Evolutionary conservation across 2,113 vertebrate genomes (phyloP).

Genomic region (Oxyura jamaicensis): DNA sequence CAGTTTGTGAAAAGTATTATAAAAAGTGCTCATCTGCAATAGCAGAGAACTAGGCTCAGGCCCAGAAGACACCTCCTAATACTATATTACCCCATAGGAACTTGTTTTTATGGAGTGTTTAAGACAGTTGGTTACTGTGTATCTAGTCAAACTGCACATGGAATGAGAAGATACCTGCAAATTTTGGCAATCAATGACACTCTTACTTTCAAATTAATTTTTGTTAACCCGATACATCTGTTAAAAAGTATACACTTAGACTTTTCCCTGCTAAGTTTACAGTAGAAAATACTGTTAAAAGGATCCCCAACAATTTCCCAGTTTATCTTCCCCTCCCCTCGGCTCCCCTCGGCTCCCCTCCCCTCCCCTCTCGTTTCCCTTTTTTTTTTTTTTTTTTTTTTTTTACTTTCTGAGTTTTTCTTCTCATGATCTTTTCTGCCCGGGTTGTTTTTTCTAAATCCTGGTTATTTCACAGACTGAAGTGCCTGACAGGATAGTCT

Average conservation of each 20-base stretch:
- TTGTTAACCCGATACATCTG: not conserved
- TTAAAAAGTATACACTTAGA: not conserved
- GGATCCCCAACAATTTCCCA: no score
- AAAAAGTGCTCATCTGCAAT: not conserved
- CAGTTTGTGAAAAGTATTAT: not conserved
- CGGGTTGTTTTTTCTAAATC: not conserved
- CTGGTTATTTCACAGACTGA: not conserved
- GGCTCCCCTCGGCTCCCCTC: no score
- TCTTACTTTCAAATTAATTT: not conserved
- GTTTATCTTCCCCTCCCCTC: no score
- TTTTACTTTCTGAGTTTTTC: not conserved
- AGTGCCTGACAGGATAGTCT: not conserved
- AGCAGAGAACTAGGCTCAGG: not conserved
- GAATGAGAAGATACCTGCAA: not conserved
- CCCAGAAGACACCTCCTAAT: not conserved
- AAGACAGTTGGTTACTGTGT: not conserved
- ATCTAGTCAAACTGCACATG: not conserved
- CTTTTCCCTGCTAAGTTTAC: not conserved
- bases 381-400: no score
- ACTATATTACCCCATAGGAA: not conserved
- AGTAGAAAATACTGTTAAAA: not conserved
- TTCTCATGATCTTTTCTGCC: not conserved
- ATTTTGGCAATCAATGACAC: not conserved
- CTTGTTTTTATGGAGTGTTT: not conserved
- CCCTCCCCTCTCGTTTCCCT: no score